Percentiles rank a stretch among this genome's conserved stretches.
Conservation (phyloP, 1,140 invertebrate species). For the Megathymus violae region DNA sequence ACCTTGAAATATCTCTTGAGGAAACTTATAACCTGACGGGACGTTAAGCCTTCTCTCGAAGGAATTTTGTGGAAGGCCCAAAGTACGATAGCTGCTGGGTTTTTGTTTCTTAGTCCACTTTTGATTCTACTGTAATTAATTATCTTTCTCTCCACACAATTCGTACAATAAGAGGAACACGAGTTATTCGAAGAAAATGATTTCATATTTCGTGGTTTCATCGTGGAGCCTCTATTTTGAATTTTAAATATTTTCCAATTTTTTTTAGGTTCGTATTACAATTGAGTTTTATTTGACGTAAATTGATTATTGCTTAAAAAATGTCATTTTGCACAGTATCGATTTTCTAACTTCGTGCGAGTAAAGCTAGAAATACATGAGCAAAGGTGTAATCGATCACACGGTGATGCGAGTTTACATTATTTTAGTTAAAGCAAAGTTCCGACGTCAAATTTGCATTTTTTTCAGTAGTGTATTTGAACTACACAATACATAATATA, state of each 20-base stretch:
- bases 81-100: constrained; percentile 54
- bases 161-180: constrained; percentile 1
- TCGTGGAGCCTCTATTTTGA: constrained; percentile 10
- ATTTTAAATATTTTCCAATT: constrained; percentile 18
- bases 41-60: constrained; percentile 48
- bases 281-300: no score
- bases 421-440: no score
- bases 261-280: no score
- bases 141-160: constrained; percentile 15
- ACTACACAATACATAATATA: no score
- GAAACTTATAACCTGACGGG: constrained; percentile 52
- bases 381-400: no score
- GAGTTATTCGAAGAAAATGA: not conserved
- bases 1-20: constrained; percentile 52
- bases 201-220: constrained; percentile 20
- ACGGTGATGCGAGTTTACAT: no score
- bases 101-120: constrained; percentile 41
- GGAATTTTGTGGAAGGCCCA: constrained; percentile 60
- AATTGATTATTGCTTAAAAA: constrained; percentile 11
- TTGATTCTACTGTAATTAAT: constrained; percentile 46
- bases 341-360: no score
- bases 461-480: no score
- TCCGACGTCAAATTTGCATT: no score
- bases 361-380: no score
- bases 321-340: constrained; percentile 1